Base-by-base conservation (phyloP, 2,113 vertebrate genomes). In the Periophthalmodon schlosseri region DNA sequence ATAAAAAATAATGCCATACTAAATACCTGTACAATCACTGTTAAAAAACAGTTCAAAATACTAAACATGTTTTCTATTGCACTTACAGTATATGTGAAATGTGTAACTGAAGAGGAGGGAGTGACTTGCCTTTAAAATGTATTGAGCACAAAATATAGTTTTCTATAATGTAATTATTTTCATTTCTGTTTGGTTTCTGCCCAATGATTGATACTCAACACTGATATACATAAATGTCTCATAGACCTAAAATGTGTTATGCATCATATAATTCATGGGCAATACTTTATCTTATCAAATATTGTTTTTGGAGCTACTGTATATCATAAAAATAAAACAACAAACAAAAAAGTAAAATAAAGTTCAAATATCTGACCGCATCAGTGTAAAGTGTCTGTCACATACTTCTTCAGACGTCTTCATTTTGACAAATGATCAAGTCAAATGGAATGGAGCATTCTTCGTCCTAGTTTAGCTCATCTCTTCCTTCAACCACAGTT, bases 51-150 rank as follows among this genome's bases (percentile, higher is more conserved):
- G 34, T 49, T 23, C n/a, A 68, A 16, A 68, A 24, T 5, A 66
- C 20, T 34, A 49, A 3, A 28, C 61, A 63, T 14, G 69, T 61
- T 39, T 83, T 21, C 67, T 79, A 74, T 77, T 79, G 76, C 73
- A 78, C 74, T 68, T 60, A 74, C 39, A 44, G 39, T 44, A 44
- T n/a, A 10, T 14, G 28, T 49, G 60, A 50, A 61, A 70, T 7
- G 28, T 46, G 36, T 68, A 18, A 61, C 36, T 66, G 39, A 78
- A 34, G 14, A 65, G 76, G 20, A 58, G 21, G 39, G 63, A 79
- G 73, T 82, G 83, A 75, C 83, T 73, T 58, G 39, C 11, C 24
- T 75, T 28, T 39, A 44, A 44, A 44, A 44, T 44, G 39, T 44
- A 10, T 7, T 44, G 2, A 44, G 39, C 39, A 69, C 70, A 4